A percentile compares a stretch with the other conserved stretches of the same genome.
These are phyloP conservation scores for Lithophane semibrunnea DNA, from an alignment of 2,888 invertebrate species.

Conservation along the genomic window DNA sequence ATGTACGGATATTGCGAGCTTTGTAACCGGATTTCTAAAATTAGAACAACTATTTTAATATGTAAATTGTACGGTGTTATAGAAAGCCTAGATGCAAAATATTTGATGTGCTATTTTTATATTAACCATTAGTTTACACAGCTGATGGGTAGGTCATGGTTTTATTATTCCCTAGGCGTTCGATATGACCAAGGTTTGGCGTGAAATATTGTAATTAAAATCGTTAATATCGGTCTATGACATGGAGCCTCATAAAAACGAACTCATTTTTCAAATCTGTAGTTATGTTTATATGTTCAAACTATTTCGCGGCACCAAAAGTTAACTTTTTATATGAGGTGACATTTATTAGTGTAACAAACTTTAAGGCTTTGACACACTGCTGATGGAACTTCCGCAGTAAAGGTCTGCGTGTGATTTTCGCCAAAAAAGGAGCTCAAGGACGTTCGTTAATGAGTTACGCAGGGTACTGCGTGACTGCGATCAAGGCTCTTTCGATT, in stretches of 20 bases:
- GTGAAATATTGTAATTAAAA: constrained; percentile 35
- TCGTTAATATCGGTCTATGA: constrained; percentile 10
- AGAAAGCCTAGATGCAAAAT: constrained; percentile 6
- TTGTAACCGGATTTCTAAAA: constrained; percentile 11
- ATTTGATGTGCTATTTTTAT: constrained; percentile 38
- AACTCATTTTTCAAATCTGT: constrained; percentile 19
- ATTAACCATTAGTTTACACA: constrained; percentile 38
- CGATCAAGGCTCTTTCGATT: constrained; percentile 69
- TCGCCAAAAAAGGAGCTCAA: constrained; percentile 70
- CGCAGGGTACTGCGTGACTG: constrained; percentile 74
- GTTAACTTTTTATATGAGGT: constrained; percentile 19
- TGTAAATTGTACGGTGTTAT: constrained; percentile 14
- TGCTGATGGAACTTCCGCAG: constrained; percentile 70
- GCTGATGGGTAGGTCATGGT: constrained; percentile 57
- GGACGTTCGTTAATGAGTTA: constrained; percentile 77
- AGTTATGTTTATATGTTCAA: neutral
- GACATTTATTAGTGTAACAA: constrained; percentile 35
- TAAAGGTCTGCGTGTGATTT: constrained; percentile 72
- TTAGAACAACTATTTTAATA: constrained; percentile 27
- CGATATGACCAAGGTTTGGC: constrained; percentile 46
- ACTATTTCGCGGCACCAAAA: constrained; percentile 13
- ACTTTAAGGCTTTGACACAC: constrained; percentile 44
- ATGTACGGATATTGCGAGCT: constrained; percentile 24
- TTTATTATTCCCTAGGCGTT: constrained; percentile 51
- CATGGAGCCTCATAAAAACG: constrained; percentile 30